Conservation (phyloP, 1,140 invertebrate genomes). For the Pectinophora gossypiella region DNA sequence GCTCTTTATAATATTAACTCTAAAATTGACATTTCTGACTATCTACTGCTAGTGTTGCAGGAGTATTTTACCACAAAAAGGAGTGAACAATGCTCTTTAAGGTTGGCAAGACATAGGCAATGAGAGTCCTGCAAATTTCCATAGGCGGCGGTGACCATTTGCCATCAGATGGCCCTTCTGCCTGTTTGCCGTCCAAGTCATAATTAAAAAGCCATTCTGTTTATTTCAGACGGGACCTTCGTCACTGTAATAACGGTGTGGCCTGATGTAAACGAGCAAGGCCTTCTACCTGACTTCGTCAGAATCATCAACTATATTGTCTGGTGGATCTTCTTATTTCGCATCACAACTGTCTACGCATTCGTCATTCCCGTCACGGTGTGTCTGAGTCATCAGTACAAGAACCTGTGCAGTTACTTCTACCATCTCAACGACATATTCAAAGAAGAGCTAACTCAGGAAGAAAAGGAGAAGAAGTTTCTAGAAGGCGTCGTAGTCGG, state of each 20-base stretch:
- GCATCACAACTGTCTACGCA: conserved; percentile 5
- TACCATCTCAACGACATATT: conserved; percentile 10
- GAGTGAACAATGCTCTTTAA: no score
- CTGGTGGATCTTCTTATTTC: conserved; percentile 11
- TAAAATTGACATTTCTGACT: no score
- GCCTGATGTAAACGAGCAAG: conserved; percentile 14
- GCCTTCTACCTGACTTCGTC: not conserved
- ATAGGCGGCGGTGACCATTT: no score
- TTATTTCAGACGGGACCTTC: conserved; percentile 16
- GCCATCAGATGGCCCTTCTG: no score
- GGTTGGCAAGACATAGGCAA: no score
- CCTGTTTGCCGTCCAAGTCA: no score
- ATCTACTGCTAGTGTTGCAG: no score
- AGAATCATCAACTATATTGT: conserved; percentile 15
- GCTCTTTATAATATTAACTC: no score
- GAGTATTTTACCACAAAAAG: no score
- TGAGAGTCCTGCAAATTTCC: no score
- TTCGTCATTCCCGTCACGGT: conserved; percentile 7
- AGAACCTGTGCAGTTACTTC: conserved; percentile 18
- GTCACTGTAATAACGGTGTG: conserved; percentile 13
- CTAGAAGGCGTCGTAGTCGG: conserved; percentile 12
- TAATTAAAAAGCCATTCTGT: no score
- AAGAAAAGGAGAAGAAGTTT: conserved; percentile 15
- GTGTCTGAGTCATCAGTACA: conserved; percentile 21
- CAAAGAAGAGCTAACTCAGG: conserved; percentile 4